phyloP scores from a whole-genome alignment of 1,140 invertebrate species.

The Danaus plexippus region DNA sequence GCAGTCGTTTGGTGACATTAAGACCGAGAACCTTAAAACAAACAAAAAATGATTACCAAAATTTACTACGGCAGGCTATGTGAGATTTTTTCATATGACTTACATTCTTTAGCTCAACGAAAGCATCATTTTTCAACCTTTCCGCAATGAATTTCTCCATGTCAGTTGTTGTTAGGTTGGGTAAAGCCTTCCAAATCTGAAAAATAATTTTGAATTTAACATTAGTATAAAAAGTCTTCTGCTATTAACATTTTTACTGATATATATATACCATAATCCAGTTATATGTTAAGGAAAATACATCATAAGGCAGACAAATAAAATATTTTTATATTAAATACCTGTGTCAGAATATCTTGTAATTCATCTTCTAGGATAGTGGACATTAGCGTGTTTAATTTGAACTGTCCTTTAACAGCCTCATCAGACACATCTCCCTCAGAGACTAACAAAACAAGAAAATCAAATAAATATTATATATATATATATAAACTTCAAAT shows the following conservation, averaged over 20 bases:
- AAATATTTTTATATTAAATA: conserved; percentile 8
- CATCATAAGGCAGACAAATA: conserved; percentile 6
- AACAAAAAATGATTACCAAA: conserved; percentile 2
- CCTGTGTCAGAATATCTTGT: conserved; percentile 41
- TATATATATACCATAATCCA: too few relatives aligned
- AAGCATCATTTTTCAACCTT: conserved; percentile 32
- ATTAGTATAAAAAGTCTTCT: background rate
- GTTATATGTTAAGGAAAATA: too few relatives aligned
- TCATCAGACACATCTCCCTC: conserved; percentile 3
- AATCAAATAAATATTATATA: too few relatives aligned
- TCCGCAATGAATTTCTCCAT: conserved; percentile 32
- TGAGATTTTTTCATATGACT: conserved; percentile 9
- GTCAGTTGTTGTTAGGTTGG: conserved; percentile 25
- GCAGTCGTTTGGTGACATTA: conserved; percentile 45
- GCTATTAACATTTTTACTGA: too few relatives aligned
- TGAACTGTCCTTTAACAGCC: conserved; percentile 6
- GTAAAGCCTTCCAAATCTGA: conserved; percentile 47
- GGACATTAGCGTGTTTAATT: conserved; percentile 26
- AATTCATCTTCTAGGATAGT: conserved; percentile 32
- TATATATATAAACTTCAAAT: too few relatives aligned
- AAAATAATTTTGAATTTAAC: conserved; percentile 4
- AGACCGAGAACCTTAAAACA: conserved; percentile 42
- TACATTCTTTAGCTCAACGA: conserved; percentile 42
- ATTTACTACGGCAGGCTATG: too few relatives aligned
- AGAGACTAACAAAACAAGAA: background rate